These are phyloP conservation scores for Pandemis cinnamomeana DNA, from an alignment of 2,888 invertebrate species.

Conservation along the genomic window DNA sequence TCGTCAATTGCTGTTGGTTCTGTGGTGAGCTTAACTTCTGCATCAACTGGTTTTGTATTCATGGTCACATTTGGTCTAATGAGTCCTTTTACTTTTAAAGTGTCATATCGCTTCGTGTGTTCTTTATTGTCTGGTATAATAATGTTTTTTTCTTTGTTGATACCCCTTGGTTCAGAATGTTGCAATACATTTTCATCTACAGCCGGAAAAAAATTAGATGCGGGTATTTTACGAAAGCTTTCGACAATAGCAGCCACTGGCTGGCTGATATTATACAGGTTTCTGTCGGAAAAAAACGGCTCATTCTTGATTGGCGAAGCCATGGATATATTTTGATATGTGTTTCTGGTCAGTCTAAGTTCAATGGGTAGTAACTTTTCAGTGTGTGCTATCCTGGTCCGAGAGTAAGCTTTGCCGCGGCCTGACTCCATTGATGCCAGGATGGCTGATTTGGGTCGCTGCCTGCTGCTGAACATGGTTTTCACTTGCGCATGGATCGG, in stretches of 20 bases:
- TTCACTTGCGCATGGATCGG: conserved; percentile 57
- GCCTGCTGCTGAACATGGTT: conserved; percentile 57
- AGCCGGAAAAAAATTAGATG: conserved; percentile 62
- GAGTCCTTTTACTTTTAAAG: conserved; percentile 52
- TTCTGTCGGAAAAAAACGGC: conserved; percentile 46
- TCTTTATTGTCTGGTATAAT: conserved; percentile 51
- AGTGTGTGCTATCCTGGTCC: conserved; percentile 50
- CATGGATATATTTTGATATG: conserved; percentile 49
- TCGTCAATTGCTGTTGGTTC: conserved; percentile 43
- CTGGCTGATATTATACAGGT: conserved; percentile 43
- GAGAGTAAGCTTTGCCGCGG: conserved; percentile 55
- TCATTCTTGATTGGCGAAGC: conserved; percentile 43
- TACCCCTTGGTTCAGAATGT: conserved; percentile 51
- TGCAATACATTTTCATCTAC: conserved; percentile 52
- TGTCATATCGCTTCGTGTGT: conserved; percentile 47
- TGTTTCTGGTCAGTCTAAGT: conserved; percentile 56
- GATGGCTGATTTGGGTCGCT: conserved; percentile 63
- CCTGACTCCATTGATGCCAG: conserved; percentile 57
- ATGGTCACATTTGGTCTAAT: conserved; percentile 47
- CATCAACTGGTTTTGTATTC: conserved; percentile 29
- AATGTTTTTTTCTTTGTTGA: conserved; percentile 47
- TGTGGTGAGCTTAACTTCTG: conserved; percentile 38
- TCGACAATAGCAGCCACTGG: conserved; percentile 49
- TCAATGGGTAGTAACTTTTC: conserved; percentile 52
- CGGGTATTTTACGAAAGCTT: conserved; percentile 55